phyloP scores from a whole-genome alignment of 1,140 invertebrate genomes.

The Drosophila burlai region DNA sequence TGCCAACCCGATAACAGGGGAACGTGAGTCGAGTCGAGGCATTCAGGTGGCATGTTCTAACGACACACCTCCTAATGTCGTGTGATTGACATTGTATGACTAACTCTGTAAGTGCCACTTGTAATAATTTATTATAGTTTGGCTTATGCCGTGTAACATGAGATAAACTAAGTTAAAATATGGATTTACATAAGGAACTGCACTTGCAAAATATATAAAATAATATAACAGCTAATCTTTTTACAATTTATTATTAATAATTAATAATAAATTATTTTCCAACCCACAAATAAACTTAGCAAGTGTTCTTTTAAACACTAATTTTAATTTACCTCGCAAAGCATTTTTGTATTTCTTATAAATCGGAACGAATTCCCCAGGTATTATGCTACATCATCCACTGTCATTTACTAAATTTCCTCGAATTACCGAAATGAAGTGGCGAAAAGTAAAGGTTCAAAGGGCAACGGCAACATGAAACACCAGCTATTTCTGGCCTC shows the following conservation, averaged over 20 bases:
- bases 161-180: background rate
- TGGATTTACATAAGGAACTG: background rate
- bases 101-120: slow-evolving; percentile 3
- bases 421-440: slow-evolving; percentile 5
- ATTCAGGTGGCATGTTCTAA: slow-evolving; percentile 44
- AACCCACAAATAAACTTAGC: background rate
- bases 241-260: no score
- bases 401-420: slow-evolving; percentile 4
- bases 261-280: background rate
- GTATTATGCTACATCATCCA: slow-evolving; percentile 9
- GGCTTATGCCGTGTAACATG: background rate
- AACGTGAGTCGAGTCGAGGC: slow-evolving; percentile 22
- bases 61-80: slow-evolving; percentile 19
- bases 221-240: background rate
- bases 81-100: slow-evolving; percentile 9
- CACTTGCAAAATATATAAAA: background rate
- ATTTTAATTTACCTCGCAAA: background rate
- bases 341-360: background rate
- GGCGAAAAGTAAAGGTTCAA: slow-evolving; percentile 45
- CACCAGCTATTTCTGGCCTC: slow-evolving; percentile 58
- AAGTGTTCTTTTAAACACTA: background rate
- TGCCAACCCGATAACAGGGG: slow-evolving; percentile 22
- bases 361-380: background rate
- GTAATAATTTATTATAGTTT: background rate
- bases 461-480: slow-evolving; percentile 58